phyloP scores from a whole-genome alignment of 2,888 invertebrate genomes.

The Caenorhabditis sp. region DNA sequence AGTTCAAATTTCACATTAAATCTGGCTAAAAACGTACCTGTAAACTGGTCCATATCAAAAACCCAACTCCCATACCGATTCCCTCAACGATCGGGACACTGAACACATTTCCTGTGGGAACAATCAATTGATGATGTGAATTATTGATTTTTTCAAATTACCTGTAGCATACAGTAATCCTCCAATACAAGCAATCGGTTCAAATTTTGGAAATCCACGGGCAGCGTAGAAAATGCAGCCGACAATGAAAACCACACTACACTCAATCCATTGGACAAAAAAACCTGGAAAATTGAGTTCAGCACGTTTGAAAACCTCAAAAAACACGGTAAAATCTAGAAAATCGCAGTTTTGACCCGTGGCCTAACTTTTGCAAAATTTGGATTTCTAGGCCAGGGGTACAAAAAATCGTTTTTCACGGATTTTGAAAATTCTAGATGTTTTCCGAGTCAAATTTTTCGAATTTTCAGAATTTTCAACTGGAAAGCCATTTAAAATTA shows the following conservation, averaged over 20 bases:
- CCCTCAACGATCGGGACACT: constrained; percentile 79
- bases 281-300: constrained; percentile 65
- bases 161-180: constrained; percentile 80
- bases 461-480: no score
- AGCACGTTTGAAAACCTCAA: not conserved
- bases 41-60: constrained; percentile 79
- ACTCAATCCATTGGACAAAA: constrained; percentile 81
- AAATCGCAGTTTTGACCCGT: not conserved
- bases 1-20: not conserved
- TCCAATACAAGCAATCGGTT: constrained; percentile 76
- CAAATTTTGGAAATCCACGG: constrained; percentile 77
- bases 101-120: constrained; percentile 75
- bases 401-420: not conserved
- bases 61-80: constrained; percentile 79
- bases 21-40: constrained; percentile 64
- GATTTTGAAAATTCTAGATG: not conserved
- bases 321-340: not conserved
- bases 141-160: constrained; percentile 22
- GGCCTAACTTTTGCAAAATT: constrained; percentile 4
- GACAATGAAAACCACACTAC: constrained; percentile 76
- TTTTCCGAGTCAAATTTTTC: not conserved
- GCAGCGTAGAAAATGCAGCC: constrained; percentile 76
- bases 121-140: no score
- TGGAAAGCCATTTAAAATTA: not conserved
- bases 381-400: not conserved